These are phyloP conservation scores for Oplegnathus fasciatus DNA, from an alignment of 2,113 vertebrate genomes.

Conservation along the genomic window DNA sequence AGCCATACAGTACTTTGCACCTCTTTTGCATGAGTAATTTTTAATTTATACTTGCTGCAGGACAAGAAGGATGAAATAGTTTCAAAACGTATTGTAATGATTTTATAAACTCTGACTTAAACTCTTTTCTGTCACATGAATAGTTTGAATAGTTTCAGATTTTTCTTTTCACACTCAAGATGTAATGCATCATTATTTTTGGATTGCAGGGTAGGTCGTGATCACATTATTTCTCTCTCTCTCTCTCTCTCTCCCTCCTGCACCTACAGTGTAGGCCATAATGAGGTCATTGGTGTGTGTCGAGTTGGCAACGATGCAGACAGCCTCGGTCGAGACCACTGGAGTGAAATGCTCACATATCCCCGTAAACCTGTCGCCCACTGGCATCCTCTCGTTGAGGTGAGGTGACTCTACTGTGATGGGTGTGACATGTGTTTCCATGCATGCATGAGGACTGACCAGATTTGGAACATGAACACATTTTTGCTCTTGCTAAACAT, in stretches of 20 bases:
- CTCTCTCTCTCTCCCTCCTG: constrained; percentile 86
- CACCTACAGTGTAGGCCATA: constrained; percentile 97
- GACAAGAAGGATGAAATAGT: constrained; percentile 13
- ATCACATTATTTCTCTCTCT: constrained; percentile 80
- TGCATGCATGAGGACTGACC: constrained; percentile 8
- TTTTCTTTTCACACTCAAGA: constrained; percentile 15
- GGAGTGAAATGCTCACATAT: constrained; percentile 98
- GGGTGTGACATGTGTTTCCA: constrained; percentile 25
- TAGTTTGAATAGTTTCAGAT: neutral
- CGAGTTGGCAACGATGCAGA: constrained; percentile 96
- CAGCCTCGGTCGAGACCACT: constrained; percentile 95
- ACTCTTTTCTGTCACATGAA: constrained; percentile 1
- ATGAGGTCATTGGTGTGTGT: constrained; percentile 98
- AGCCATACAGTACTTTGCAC: constrained; percentile 1
- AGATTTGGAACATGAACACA: neutral
- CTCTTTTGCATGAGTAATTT: neutral
- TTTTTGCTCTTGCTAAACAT: neutral
- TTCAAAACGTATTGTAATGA: neutral
- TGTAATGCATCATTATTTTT: constrained; percentile 24
- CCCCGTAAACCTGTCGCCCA: constrained; percentile 98
- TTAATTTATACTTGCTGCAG: constrained; percentile 21
- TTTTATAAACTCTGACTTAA: neutral
- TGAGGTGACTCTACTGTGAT: constrained; percentile 74
- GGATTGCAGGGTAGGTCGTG: constrained; percentile 8
- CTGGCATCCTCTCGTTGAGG: constrained; percentile 98